Evolutionary conservation across 2,113 vertebrate genomes (phyloP).

Genomic region (Callionymus lyra): DNA sequence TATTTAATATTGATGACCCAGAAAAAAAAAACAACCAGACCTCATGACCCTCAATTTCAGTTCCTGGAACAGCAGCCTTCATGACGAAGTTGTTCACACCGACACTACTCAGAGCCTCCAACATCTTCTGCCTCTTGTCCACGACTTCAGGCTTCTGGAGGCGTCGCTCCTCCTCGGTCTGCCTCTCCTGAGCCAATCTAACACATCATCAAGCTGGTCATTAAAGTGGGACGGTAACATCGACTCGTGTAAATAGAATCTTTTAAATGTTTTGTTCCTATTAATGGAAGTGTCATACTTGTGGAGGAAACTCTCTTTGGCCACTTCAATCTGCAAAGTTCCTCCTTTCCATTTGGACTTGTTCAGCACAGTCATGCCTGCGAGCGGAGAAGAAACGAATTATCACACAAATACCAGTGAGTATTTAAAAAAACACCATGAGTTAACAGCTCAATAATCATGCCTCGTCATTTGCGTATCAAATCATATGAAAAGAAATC

Average conservation of each 20-base stretch:
- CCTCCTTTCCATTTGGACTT: constrained; percentile 94
- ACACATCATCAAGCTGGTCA: background rate
- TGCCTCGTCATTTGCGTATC: too few species aligned
- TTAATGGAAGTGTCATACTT: constrained; percentile 53
- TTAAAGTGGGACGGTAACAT: background rate
- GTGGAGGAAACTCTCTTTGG: constrained; percentile 90
- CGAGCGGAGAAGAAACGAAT: constrained; percentile 9
- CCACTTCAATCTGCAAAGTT: constrained; percentile 83
- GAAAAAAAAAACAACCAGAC: constrained; percentile 35
- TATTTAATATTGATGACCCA: too few species aligned
- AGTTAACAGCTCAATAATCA: background rate
- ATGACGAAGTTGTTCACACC: constrained; percentile 79
- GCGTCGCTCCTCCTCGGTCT: constrained; percentile 52
- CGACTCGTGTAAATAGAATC: too few species aligned
- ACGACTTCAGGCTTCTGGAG: constrained; percentile 36
- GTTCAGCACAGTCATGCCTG: constrained; percentile 83
- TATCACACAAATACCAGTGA: background rate
- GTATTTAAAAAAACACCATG: background rate
- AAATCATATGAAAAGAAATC: too few species aligned
- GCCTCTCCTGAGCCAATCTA: constrained; percentile 78
- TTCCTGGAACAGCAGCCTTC: constrained; percentile 89
- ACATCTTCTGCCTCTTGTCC: constrained; percentile 30
- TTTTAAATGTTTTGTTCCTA: too few species aligned
- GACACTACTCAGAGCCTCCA: constrained; percentile 67
- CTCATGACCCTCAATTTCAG: constrained; percentile 85